Evolutionary conservation across 2,888 invertebrate species (phyloP), one percentile per base, ranked within the genome.

Genomic region (Acronicta psi): DNA sequence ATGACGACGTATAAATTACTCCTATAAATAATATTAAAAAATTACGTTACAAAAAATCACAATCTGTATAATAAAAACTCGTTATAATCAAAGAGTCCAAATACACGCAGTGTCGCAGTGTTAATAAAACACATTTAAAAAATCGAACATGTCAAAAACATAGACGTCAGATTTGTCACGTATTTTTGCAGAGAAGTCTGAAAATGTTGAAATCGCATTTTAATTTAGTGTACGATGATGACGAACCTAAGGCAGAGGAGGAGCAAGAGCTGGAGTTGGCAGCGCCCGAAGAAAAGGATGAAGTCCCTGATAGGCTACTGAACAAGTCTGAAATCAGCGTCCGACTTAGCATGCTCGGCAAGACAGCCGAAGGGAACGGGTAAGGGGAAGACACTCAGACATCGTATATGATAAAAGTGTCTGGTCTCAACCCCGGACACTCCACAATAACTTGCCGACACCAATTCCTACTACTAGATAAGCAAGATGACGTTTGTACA

Each of bases 351-450:
- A 61, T 89, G 38, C 79, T 95, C 5, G 95, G 95, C 6, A 93
- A 91, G 73, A 93, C 91, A 1, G 93, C 92, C 17, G 89, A 87
- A 1, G 94, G 94, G 8, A 92, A 94, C 49, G 93, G 92, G 94
- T 94, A 75, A 72, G 44, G 13, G 10, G 10, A 7, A 25, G 31
- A 38, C 5, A 4, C 14, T n/a, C 9, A 14, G 11, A 20, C n/a
- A n/a, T 14, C 14, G 11, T 8, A 6, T 3, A 29, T 10, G 25
- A 29, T 14, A 14, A 10, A 13, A 11, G 1, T 20, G 13, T 16
- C n/a, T 34, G 8, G 2, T 31, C 9, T 5, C 0, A 2, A 9
- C 25, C 25, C 25, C 9, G 25, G 25, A 25, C 25, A 7, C 6
- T 23, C 1, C 0, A 0, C 25, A 25, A 9, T 9, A 25, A 25